phyloP scores from a whole-genome alignment of 2,888 invertebrate genomes.

The Autographa gamma region DNA sequence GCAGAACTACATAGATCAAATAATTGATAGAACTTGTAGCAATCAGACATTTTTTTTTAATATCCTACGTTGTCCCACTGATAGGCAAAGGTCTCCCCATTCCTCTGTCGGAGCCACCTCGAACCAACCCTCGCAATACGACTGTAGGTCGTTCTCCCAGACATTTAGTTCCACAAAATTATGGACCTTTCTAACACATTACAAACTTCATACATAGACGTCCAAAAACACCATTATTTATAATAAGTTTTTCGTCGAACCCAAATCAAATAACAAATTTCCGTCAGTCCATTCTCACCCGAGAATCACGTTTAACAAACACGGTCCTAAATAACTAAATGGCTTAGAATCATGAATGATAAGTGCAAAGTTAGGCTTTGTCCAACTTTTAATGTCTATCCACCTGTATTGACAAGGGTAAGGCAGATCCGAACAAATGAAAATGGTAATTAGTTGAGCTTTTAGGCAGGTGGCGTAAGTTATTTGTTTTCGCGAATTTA shows the following conservation, averaged over 20 bases:
- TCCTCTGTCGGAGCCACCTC: too few relatives aligned
- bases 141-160: too few relatives aligned
- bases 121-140: too few relatives aligned
- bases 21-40: too few relatives aligned
- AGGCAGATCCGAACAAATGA: conserved; percentile 16
- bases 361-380: conserved; percentile 45
- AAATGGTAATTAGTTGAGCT: conserved; percentile 31
- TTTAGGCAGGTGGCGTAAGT: conserved; percentile 16
- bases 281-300: conserved; percentile 24
- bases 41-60: too few relatives aligned
- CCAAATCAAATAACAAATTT: conserved; percentile 34
- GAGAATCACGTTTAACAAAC: conserved; percentile 35
- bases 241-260: conserved; percentile 20
- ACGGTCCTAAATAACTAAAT: conserved; percentile 21
- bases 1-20: too few relatives aligned
- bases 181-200: background rate
- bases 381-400: conserved; percentile 44
- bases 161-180: too few relatives aligned
- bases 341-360: conserved; percentile 42
- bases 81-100: too few relatives aligned
- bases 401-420: conserved; percentile 26
- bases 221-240: conserved; percentile 15
- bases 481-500: conserved; percentile 11
- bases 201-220: background rate
- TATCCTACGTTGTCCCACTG: too few relatives aligned